Evolutionary conservation across 2,113 vertebrate species (phyloP).

Genomic region (Calonectris borealis): DNA sequence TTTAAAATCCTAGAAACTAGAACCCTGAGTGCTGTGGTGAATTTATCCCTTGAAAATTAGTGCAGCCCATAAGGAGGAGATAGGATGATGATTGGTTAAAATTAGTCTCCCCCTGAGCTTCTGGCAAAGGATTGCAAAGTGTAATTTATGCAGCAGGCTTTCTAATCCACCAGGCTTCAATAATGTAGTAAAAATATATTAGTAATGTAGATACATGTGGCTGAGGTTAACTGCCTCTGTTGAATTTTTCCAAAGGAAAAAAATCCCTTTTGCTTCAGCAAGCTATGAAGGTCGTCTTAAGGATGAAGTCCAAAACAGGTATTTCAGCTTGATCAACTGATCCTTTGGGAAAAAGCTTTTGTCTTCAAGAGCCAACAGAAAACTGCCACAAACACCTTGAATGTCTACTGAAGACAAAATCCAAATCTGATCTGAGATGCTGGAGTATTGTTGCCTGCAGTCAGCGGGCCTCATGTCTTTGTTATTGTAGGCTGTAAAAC

Average conservation of each 20-base stretch:
- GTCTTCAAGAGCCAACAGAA: not conserved
- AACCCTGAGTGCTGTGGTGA: not conserved
- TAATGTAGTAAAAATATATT: slow-evolving; percentile 13
- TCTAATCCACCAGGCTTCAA: slow-evolving; percentile 34
- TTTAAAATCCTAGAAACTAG: not conserved
- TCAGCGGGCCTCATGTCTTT: not conserved
- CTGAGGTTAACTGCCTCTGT: not conserved
- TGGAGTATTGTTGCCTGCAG: not conserved
- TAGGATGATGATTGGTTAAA: slow-evolving; percentile 1
- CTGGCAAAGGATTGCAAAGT: not conserved
- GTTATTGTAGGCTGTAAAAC: not conserved
- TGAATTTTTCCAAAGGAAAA: not conserved
- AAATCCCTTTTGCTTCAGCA: not conserved
- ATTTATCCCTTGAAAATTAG: not conserved
- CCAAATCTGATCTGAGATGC: not conserved
- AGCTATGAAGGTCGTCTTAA: not conserved
- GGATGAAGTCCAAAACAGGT: not conserved
- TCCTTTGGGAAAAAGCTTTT: not conserved
- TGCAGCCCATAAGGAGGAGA: not conserved
- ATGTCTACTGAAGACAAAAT: not conserved
- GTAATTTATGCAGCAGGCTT: slow-evolving; percentile 7
- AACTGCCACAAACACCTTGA: not conserved
- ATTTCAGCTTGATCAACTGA: not conserved
- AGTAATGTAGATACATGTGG: not conserved
- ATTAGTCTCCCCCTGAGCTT: not conserved